These are phyloP conservation scores for Troides aeacus DNA, from an alignment of 2,888 invertebrate species.

Conservation along the genomic window DNA sequence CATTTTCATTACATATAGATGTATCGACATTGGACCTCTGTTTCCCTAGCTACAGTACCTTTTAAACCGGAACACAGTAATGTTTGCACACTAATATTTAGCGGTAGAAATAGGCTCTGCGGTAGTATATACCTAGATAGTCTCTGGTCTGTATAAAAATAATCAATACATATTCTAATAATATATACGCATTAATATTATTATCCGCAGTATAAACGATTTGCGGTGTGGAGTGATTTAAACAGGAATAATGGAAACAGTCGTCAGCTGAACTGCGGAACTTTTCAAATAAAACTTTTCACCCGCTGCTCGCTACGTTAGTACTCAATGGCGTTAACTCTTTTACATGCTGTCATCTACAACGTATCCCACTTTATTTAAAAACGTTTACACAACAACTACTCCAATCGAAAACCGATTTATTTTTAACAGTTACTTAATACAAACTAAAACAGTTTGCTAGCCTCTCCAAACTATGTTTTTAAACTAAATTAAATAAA, in stretches of 20 bases:
- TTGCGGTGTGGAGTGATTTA: slow-evolving; percentile 13
- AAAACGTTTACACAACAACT: neutral
- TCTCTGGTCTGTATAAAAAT: too few relatives aligned
- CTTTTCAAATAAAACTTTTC: slow-evolving; percentile 32
- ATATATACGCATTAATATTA: too few relatives aligned
- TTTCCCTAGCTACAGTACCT: too few relatives aligned
- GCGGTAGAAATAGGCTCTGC: too few relatives aligned
- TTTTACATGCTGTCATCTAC: slow-evolving; percentile 15
- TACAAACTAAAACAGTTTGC: neutral
- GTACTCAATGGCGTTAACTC: slow-evolving; percentile 22
- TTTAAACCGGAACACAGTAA: too few relatives aligned
- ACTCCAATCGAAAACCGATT: neutral
- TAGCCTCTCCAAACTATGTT: neutral
- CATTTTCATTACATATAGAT: too few relatives aligned
- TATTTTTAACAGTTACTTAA: neutral
- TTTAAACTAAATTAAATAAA: neutral
- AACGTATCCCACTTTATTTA: slow-evolving; percentile 3
- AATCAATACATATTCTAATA: neutral
- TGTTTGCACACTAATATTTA: too few relatives aligned
- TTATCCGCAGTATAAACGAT: slow-evolving; percentile 2
- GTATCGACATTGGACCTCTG: too few relatives aligned
- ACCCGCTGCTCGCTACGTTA: slow-evolving; percentile 16
- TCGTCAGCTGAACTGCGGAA: slow-evolving; percentile 26
- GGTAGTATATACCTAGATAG: too few relatives aligned
- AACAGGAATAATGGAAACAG: slow-evolving; percentile 10